Evolutionary conservation across 92 coral and sea anemone genomes (phyloP), one percentile per base, ranked within the genome.

Genomic region (Scolanthus callimorphus): DNA sequence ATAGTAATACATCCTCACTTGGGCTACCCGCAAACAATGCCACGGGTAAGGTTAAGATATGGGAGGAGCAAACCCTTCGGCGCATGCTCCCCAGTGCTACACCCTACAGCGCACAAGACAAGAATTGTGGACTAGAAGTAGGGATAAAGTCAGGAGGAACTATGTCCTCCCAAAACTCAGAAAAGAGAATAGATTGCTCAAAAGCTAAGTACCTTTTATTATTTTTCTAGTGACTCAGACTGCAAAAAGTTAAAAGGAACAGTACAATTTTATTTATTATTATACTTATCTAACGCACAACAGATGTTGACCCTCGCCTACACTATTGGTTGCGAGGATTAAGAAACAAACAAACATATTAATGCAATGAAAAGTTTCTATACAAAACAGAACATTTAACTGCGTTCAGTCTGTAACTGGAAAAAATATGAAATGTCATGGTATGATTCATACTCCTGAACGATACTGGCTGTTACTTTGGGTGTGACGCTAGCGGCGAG

Each of bases 61-160:
- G 55, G 20, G 26, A 10, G 17, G 20, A 49, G 60, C 37, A 37
- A 55, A n/a, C 60, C 13, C 37, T 30, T 26, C 49, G 37, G 29
- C 45, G n/a, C 47, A 55, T 17, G 29, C 59, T 52, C 24, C 29
- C 38, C 23, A 37, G 4, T 38, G 29, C 6, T 15, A 34, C 41
- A 34, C 41, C 15, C 15, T 6, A 34, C 41, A 6, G 41, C 41
- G 41, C 8, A 15, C 6, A 34, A 15, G 8, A 15, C 8, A 34
- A 15, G 41, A 6, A 6, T 34, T 34, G 6, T 34, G n/a, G n/a
- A n/a, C n/a, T n/a, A n/a, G n/a, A 34, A 34, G 6, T 6, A 34
- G 15, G 15, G 15, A 34, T 6, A n/a, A n/a, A n/a, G n/a, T n/a
- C n/a, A n/a, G n/a, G 15, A 34, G 15, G 41, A 34, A 15, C 8